A percentile compares a stretch with the other conserved stretches of the same genome.
These are phyloP conservation scores for Tipula lateralis DNA, from an alignment of 2,888 invertebrate species.

Conservation along the genomic window DNA sequence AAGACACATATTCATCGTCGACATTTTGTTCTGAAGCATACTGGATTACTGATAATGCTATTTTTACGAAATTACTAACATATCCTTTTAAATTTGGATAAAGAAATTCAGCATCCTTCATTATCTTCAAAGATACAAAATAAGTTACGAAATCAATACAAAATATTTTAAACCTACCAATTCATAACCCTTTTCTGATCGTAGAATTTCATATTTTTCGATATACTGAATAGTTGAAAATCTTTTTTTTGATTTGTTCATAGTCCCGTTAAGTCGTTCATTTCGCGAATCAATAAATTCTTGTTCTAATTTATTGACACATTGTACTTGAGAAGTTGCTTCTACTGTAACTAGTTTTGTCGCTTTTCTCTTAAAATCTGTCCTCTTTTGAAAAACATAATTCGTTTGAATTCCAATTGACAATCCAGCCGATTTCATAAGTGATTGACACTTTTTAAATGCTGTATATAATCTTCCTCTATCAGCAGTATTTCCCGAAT, in stretches of 20 bases:
- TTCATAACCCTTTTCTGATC: neutral
- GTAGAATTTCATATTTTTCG: neutral
- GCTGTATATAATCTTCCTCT: neutral
- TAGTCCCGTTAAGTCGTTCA: neutral
- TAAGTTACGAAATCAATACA: neutral
- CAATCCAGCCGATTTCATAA: neutral
- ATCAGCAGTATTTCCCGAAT: neutral
- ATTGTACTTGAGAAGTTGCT: neutral
- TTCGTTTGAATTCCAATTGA: neutral
- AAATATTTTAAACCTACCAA: neutral
- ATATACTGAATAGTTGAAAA: neutral
- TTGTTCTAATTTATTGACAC: neutral
- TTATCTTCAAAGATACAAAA: neutral
- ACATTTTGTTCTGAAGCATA: neutral
- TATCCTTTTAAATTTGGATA: neutral
- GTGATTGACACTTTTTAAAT: neutral
- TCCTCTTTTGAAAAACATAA: no score
- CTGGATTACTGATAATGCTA: neutral
- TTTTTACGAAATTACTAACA: neutral
- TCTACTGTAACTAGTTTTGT: no score
- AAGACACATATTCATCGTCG: neutral
- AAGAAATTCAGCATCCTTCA: neutral
- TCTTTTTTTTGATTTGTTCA: neutral
- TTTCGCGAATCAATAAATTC: neutral
- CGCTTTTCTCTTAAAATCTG: no score